Evolutionary conservation across 1,140 invertebrate genomes (phyloP).

Genomic region (Glossosoma conforme): DNA sequence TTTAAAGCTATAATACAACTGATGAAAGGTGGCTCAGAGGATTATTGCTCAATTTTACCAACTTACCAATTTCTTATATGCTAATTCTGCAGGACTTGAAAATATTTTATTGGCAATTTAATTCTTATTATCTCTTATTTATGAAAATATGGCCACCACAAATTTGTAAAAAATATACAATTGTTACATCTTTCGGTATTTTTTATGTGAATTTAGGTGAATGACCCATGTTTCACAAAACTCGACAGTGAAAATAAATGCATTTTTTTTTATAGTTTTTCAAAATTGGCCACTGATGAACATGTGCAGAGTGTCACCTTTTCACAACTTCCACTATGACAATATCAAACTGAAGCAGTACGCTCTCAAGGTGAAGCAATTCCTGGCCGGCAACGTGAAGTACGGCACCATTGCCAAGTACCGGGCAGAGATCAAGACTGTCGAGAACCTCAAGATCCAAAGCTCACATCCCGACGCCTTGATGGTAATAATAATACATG

Average conservation of each 20-base stretch:
- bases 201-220: too few species aligned
- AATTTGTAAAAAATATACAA: too few species aligned
- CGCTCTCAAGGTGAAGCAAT: constrained; percentile 41
- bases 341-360: constrained; percentile 45
- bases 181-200: too few species aligned
- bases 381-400: constrained; percentile 34
- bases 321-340: constrained; percentile 40
- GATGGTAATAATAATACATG: constrained; percentile 15
- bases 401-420: constrained; percentile 35
- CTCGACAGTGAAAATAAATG: not conserved
- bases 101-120: too few species aligned
- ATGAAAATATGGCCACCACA: too few species aligned
- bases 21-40: too few species aligned
- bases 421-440: constrained; percentile 36
- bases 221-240: too few species aligned
- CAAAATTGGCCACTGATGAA: constrained; percentile 42
- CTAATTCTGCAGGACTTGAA: too few species aligned
- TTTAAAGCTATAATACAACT: too few species aligned
- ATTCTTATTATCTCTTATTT: too few species aligned
- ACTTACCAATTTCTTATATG: too few species aligned
- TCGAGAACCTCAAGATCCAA: constrained; percentile 39
- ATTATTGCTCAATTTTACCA: too few species aligned
- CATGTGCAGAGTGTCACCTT: constrained; percentile 40
- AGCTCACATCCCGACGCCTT: constrained; percentile 40
- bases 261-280: constrained; percentile 37